These are phyloP conservation scores for Bombus consobrinus DNA, from an alignment of 1,140 invertebrate species.

Conservation along the genomic window DNA sequence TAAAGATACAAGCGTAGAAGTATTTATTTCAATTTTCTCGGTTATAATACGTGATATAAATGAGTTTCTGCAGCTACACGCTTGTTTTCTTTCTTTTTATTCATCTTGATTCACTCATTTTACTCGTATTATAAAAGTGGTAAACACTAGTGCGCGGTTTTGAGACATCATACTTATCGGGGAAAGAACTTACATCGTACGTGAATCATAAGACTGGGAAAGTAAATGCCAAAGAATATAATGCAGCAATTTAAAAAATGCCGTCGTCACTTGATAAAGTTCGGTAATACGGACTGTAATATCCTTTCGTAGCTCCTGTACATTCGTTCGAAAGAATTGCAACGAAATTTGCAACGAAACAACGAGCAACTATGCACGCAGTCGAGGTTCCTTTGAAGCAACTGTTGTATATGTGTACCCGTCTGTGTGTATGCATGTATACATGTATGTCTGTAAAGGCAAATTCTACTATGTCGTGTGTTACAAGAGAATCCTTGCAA, in stretches of 20 bases:
- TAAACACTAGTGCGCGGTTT: constrained; percentile 5
- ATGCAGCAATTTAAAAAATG: constrained; percentile 18
- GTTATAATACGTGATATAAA: constrained; percentile 41
- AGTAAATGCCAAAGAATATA: constrained; percentile 18
- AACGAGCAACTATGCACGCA: not conserved
- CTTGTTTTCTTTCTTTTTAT: constrained; percentile 10
- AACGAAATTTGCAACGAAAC: not conserved
- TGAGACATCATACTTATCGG: not conserved
- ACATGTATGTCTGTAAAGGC: not conserved
- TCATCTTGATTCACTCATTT: not conserved
- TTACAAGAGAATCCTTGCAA: constrained; percentile 13
- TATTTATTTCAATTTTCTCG: constrained; percentile 52
- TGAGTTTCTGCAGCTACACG: constrained; percentile 39
- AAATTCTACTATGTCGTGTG: constrained; percentile 14
- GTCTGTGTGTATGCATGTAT: not conserved
- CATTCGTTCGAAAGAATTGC: constrained; percentile 18
- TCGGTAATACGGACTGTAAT: constrained; percentile 6
- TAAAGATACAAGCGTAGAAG: constrained; percentile 42
- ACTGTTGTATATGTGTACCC: not conserved
- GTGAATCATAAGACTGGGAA: not conserved
- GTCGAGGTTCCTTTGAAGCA: constrained; percentile 17
- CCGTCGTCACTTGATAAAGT: constrained; percentile 2
- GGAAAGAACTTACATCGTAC: not conserved
- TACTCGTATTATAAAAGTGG: constrained; percentile 6
- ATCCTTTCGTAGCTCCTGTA: not conserved